Percentiles rank a stretch among this genome's conserved stretches.
These are phyloP conservation scores for Euclidia mi DNA, from an alignment of 2,888 invertebrate species.

Conservation along the genomic window DNA sequence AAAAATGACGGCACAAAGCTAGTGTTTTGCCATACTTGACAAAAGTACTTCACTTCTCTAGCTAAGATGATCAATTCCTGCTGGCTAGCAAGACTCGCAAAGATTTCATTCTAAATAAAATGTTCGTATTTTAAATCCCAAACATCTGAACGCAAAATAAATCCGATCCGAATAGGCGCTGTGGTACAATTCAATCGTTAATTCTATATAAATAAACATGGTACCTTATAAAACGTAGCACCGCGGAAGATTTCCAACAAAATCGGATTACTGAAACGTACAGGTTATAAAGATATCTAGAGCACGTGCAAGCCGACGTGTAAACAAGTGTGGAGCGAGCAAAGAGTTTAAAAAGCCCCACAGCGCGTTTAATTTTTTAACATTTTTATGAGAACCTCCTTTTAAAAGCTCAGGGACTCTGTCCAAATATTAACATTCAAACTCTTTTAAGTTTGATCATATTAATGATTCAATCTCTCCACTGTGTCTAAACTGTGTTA, in stretches of 20 bases:
- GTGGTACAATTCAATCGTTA: not conserved
- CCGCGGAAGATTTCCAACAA: slow-evolving; percentile 11
- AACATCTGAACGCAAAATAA: no score
- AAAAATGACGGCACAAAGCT: no score
- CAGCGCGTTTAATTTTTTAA: slow-evolving; percentile 38
- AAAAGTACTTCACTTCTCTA: no score
- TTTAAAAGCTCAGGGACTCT: slow-evolving; percentile 7
- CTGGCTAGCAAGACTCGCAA: no score
- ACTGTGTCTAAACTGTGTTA: slow-evolving; percentile 11
- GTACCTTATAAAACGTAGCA: slow-evolving; percentile 1
- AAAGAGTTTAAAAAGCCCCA: slow-evolving; percentile 30
- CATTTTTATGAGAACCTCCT: slow-evolving; percentile 18
- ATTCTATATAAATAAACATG: slow-evolving; percentile 1
- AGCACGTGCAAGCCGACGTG: slow-evolving; percentile 30
- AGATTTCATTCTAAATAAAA: no score
- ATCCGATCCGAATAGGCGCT: not conserved
- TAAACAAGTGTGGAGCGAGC: slow-evolving; percentile 44
- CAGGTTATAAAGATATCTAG: slow-evolving; percentile 41
- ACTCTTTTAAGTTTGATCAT: slow-evolving; percentile 6
- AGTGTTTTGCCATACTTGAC: no score
- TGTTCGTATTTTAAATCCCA: no score
- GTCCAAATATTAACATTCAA: slow-evolving; percentile 11
- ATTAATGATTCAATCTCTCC: slow-evolving; percentile 8
- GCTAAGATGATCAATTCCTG: no score
- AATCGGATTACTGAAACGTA: slow-evolving; percentile 33